Conservation (phyloP, 2,113 vertebrate species). For the Myotis lucifugus region DNA sequence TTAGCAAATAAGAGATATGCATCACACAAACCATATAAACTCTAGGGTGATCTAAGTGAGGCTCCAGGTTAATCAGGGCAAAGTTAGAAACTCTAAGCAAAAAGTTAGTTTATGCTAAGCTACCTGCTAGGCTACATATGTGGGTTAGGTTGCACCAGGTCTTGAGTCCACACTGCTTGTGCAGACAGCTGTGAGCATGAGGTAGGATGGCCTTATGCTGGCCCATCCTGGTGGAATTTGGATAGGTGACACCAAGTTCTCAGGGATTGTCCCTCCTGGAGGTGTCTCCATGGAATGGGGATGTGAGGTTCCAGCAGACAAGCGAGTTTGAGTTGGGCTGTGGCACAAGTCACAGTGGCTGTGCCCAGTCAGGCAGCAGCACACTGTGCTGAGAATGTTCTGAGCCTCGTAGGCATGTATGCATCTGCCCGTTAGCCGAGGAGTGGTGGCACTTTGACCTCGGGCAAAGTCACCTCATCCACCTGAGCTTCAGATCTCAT, state of each 20-base stretch:
- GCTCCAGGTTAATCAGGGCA: background rate
- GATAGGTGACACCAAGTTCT: background rate
- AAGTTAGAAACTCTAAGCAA: background rate
- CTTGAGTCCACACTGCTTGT: background rate
- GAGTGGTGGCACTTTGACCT: background rate
- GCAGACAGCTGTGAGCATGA: background rate
- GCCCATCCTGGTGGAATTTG: background rate
- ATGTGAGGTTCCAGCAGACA: background rate
- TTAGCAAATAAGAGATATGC: background rate
- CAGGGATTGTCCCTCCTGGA: background rate
- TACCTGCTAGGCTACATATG: background rate
- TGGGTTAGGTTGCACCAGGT: background rate
- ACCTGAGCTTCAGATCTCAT: background rate
- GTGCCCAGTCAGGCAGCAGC: background rate
- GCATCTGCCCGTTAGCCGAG: background rate
- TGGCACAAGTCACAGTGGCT: background rate
- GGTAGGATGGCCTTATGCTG: background rate
- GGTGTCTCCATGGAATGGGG: too few species aligned
- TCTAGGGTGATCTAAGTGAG: background rate
- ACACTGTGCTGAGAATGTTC: background rate
- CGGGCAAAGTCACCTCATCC: background rate
- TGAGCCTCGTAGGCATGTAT: background rate
- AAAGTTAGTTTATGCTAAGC: background rate
- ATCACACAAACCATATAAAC: background rate
- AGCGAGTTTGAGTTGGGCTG: background rate